Evolutionary conservation across 2,888 invertebrate species (phyloP), one percentile per base, ranked within the genome.

Genomic region (Caenorhabditis sp.): DNA sequence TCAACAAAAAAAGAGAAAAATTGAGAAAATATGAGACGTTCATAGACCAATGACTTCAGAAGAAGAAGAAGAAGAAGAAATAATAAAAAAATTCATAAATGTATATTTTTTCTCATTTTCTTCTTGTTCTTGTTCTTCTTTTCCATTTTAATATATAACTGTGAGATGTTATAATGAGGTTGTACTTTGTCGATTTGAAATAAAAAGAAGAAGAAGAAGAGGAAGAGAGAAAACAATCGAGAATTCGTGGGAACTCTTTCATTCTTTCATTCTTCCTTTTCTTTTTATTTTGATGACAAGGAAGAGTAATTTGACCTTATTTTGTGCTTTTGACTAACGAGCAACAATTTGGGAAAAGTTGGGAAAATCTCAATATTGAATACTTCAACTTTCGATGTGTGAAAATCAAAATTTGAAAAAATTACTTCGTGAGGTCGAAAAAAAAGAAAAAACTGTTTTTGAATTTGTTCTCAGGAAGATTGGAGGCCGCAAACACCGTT

Each of bases 81-180:
- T 49, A 24, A 58, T 12, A 49, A 50, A 49, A 50, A 65, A 59
- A 26, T n/a, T n/a, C n/a, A n/a, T n/a, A n/a, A n/a, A n/a, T n/a
- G n/a, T n/a, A n/a, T n/a, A n/a, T n/a, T n/a, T n/a, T n/a, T n/a
- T n/a, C n/a, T n/a, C 58, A 58, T 64, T 64, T 58, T 51, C 64
- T 31, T 58, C n/a, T 64, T 58, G 17, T 8, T 4, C 17, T 10
- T 31, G 26, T 27, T 57, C 27, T 55, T 51, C 50, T 58, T 43
- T 51, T 66, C 53, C 51, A 21, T 58, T 19, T 24, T 8, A 14
- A 31, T 27, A 54, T 49, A 31, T 10, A 10, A 31, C 31, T 31
- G 10, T 31, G 31, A 31, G n/a, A 58, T 51, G 65, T 58, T 59
- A 66, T 66, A 59, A 66, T 59, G 58, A 58, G 53, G 59, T 58